A percentile compares a stretch with the other conserved stretches of the same genome.
Evolutionary conservation across 2,113 vertebrate genomes (phyloP).

Genomic region (Potamarius usumacintae): DNA sequence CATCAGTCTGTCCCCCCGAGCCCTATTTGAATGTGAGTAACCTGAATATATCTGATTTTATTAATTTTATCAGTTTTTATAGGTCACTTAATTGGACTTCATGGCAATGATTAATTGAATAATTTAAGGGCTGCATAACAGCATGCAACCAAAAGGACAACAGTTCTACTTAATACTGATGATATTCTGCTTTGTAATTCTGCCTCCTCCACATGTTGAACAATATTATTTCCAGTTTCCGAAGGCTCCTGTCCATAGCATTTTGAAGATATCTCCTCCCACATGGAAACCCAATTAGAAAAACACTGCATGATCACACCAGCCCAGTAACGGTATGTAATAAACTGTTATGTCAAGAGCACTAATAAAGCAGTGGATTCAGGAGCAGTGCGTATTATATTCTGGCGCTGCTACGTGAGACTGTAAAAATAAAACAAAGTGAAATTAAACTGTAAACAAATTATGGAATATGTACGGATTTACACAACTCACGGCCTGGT

Average conservation of each 20-base stretch:
- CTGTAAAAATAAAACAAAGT: background rate
- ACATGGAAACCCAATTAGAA: background rate
- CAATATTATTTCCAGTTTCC: background rate
- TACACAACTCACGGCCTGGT: background rate
- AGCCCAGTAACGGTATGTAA: background rate
- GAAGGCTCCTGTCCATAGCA: background rate
- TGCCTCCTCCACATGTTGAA: background rate
- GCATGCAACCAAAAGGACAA: background rate
- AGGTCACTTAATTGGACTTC: background rate
- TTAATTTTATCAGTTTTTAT: background rate
- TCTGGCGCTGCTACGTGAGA: background rate
- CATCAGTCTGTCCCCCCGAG: constrained; percentile 2
- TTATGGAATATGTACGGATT: background rate
- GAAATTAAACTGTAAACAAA: no score
- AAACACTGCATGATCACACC: background rate
- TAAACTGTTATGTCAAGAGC: background rate
- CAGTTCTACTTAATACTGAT: background rate
- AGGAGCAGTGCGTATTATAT: background rate
- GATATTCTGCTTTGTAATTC: background rate
- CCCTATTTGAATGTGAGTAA: background rate
- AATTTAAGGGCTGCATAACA: background rate
- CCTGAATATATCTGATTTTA: background rate
- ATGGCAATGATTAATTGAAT: background rate
- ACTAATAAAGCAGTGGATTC: background rate
- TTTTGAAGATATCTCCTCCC: background rate